Evolutionary conservation across 2,888 invertebrate genomes (phyloP), one percentile per base, ranked within the genome.

Genomic region (Pyrrhia umbra): DNA sequence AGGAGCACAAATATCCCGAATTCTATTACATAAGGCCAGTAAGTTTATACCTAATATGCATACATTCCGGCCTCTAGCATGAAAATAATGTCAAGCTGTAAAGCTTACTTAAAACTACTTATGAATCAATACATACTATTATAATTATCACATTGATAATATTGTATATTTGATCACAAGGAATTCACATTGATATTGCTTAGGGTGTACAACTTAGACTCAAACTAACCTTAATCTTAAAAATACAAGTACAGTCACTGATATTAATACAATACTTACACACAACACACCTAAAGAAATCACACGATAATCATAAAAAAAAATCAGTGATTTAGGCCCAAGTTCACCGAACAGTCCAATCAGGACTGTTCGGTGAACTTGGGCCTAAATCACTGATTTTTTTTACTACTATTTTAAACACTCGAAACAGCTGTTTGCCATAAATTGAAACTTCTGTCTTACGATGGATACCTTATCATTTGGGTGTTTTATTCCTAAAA

Each of bases 101-200:
- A 25, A 34, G n/a, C 13, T 21, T 13, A 45, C 65, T 39, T 71
- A 63, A 2, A 39, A 18, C 23, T 45, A 63, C 1, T 18, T 56
- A 39, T 3, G 37, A 20, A 43, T n/a, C n/a, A 43, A 54, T 20
- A 68, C 54, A 49, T 54, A 45, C 42, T 10, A 3, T 46, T 40
- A 63, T 43, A 23, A 21, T 69, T 46, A 34, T 45, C 16, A 23
- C 39, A 16, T 39, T 39, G 6, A 50, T 20, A 49, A 20, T 43
- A 10, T 59, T 30, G 43, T 42, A 42, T 64, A 40, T 64, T 50
- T 71, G 56, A 68, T 42, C 45, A 50, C 68, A 72, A 72, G 56
- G 43, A 63, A 39, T 23, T 46, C 8, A 5, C 23, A 45, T 10
- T 20, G 8, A 18, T 55, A 30, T 16, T 42, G 40, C 50, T 15